These are phyloP conservation scores for Hirtodrosophila confusa DNA, from an alignment of 2,888 invertebrate genomes.

Conservation along the genomic window DNA sequence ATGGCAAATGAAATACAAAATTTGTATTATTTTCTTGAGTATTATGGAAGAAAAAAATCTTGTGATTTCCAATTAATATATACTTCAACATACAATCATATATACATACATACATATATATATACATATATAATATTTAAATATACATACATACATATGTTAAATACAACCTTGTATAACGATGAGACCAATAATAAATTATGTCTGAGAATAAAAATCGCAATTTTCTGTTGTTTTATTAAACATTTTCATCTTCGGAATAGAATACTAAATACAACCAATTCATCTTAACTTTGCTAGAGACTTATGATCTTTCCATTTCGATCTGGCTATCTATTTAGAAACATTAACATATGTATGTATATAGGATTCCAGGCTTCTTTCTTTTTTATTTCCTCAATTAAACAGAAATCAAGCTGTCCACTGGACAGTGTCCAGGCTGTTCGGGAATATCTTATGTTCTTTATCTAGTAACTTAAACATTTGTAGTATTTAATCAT, in stretches of 20 bases:
- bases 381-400: too few species aligned
- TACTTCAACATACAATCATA: conserved; percentile 43
- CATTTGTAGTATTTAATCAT: too few species aligned
- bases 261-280: conserved; percentile 2
- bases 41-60: conserved; percentile 51
- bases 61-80: conserved; percentile 59
- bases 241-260: conserved; percentile 42
- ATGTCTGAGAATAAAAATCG: conserved; percentile 57
- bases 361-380: conserved; percentile 24
- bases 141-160: conserved; percentile 71
- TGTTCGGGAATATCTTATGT: too few species aligned
- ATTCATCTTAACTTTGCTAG: background rate
- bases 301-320: background rate
- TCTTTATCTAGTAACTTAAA: too few species aligned
- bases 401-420: too few species aligned
- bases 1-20: conserved; percentile 6
- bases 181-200: conserved; percentile 71
- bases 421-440: too few species aligned
- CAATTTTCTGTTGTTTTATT: conserved; percentile 71
- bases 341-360: conserved; percentile 39
- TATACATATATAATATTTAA: conserved; percentile 39
- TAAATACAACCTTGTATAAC: conserved; percentile 60
- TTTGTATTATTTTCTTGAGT: conserved; percentile 37
- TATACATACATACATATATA: conserved; percentile 35
- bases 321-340: background rate